phyloP scores from a whole-genome alignment of 2,797 vertebrate species.

The Crocodylus rhombifer region DNA sequence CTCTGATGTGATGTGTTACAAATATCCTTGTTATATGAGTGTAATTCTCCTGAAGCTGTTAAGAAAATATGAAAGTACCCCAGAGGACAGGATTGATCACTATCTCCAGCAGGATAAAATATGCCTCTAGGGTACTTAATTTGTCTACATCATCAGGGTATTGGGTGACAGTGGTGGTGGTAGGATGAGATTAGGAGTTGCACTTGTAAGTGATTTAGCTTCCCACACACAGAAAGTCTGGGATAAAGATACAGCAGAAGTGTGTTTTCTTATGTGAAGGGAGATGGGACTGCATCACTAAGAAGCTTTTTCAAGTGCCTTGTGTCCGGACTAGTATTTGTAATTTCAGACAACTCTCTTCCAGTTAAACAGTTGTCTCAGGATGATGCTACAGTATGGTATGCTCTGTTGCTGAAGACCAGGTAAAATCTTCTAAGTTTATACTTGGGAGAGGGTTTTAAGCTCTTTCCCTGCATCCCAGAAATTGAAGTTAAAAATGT shows the following conservation, averaged over 20 bases:
- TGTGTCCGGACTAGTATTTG: background rate
- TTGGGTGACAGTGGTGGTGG: background rate
- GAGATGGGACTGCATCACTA: too few species aligned
- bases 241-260: too few species aligned
- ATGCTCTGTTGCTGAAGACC: background rate
- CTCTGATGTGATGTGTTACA: background rate
- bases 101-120: background rate
- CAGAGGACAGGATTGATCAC: background rate
- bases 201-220: too few species aligned
- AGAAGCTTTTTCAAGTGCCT: too few species aligned
- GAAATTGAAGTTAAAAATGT: background rate
- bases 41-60: background rate
- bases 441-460: background rate
- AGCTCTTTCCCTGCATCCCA: background rate
- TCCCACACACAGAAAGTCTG: too few species aligned
- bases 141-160: background rate
- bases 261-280: too few species aligned
- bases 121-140: background rate
- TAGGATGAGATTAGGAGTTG: too few species aligned
- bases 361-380: slow-evolving; percentile 2
- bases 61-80: background rate
- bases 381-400: background rate
- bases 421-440: background rate
- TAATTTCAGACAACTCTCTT: background rate
- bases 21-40: background rate